A percentile compares a stretch with the other conserved stretches of the same genome.
These are phyloP conservation scores for Tribolium freemani DNA, from an alignment of 2,888 invertebrate species.

Conservation along the genomic window DNA sequence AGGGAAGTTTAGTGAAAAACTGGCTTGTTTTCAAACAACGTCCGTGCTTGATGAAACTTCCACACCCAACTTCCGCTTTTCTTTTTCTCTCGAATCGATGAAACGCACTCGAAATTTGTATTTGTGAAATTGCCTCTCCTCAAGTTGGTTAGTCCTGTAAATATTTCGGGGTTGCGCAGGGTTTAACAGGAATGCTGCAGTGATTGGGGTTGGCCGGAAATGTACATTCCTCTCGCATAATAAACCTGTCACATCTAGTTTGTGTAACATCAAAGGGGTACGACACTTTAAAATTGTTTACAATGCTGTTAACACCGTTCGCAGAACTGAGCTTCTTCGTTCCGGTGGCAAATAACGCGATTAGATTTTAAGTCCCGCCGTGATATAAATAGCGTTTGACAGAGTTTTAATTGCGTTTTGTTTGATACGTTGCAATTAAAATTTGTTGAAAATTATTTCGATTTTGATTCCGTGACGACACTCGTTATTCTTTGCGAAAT, in stretches of 20 bases:
- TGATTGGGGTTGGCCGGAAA: slow-evolving; percentile 51
- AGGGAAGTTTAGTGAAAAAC: slow-evolving; percentile 3
- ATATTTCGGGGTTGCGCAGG: slow-evolving; percentile 51
- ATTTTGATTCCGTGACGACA: slow-evolving; percentile 32
- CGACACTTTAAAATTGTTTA: slow-evolving; percentile 50
- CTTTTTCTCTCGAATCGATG: neutral
- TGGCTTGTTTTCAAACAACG: slow-evolving; percentile 8
- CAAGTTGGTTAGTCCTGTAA: slow-evolving; percentile 37
- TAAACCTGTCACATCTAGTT: slow-evolving; percentile 52
- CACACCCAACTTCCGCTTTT: slow-evolving; percentile 1
- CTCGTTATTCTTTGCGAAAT: slow-evolving; percentile 21
- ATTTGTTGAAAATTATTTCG: slow-evolving; percentile 1
- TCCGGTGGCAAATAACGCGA: slow-evolving; percentile 26
- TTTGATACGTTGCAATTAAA: slow-evolving; percentile 6
- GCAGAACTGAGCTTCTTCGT: slow-evolving; percentile 3
- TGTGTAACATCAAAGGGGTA: slow-evolving; percentile 47
- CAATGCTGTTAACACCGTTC: slow-evolving; percentile 45
- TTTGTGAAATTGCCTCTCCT: neutral
- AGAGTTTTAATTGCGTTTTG: slow-evolving; percentile 41
- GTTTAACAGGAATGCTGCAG: slow-evolving; percentile 50
- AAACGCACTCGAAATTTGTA: too few relatives aligned
- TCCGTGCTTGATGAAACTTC: slow-evolving; percentile 3
- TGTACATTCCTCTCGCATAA: slow-evolving; percentile 51
- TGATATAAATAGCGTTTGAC: slow-evolving; percentile 9
- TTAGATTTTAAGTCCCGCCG: slow-evolving; percentile 26